phyloP scores from a whole-genome alignment of 2,888 invertebrate genomes.

The Lamellibrachia columna region DNA sequence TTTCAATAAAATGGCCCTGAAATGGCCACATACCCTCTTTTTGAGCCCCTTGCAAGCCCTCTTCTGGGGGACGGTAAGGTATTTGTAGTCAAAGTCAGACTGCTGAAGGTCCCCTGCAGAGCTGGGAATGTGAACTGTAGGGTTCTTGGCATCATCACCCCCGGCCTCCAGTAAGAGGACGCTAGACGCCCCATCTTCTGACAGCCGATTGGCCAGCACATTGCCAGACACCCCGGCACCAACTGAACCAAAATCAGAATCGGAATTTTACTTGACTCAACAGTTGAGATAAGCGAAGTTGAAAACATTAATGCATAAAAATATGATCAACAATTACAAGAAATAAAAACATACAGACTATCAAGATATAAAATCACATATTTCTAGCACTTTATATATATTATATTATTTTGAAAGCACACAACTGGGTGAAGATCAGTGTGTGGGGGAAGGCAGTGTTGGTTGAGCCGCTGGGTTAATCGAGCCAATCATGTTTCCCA shows the following conservation, averaged over 20 bases:
- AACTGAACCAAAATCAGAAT: constrained; percentile 28
- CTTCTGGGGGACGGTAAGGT: constrained; percentile 51
- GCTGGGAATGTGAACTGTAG: constrained; percentile 80
- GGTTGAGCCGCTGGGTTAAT: no score
- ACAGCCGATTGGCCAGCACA: constrained; percentile 51
- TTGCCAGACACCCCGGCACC: constrained; percentile 46
- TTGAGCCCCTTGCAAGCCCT: constrained; percentile 46
- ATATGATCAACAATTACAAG: background rate
- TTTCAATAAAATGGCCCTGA: background rate
- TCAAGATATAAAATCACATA: background rate
- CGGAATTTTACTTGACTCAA: no score
- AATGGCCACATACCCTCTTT: constrained; percentile 30
- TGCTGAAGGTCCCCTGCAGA: constrained; percentile 68
- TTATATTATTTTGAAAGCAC: no score
- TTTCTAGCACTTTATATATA: background rate
- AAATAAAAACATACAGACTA: background rate
- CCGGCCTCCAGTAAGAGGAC: constrained; percentile 60
- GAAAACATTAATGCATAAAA: background rate
- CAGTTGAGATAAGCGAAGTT: background rate
- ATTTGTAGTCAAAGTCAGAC: constrained; percentile 54
- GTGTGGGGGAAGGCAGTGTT: no score
- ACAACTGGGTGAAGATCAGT: no score
- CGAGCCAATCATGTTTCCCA: no score
- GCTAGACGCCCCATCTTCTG: constrained; percentile 48
- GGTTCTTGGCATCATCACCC: constrained; percentile 75